Percentiles rank a stretch among this genome's conserved stretches.
phyloP scores from a whole-genome alignment of 2,113 vertebrate species.

The Gasterosteus aculeatus region DNA sequence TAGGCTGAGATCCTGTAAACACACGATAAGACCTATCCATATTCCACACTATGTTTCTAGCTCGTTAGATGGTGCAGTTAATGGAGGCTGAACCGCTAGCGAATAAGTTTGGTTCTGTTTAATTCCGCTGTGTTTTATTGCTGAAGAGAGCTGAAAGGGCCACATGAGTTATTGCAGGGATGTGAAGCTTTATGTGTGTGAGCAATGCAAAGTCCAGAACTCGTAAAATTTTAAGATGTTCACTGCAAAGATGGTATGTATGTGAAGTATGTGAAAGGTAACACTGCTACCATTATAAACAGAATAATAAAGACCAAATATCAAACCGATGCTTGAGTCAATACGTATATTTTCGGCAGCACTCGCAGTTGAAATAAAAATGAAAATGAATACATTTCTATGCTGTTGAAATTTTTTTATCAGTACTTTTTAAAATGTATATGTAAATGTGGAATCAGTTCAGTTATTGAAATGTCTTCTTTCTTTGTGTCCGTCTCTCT shows the following conservation, averaged over 20 bases:
- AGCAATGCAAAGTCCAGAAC: conserved; percentile 25
- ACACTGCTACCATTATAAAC: background rate
- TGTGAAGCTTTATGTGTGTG: conserved; percentile 26
- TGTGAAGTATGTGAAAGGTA: conserved; percentile 34
- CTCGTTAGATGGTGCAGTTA: conserved; percentile 14
- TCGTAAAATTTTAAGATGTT: conserved; percentile 26
- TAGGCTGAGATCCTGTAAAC: conserved; percentile 56
- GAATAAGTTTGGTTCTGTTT: background rate
- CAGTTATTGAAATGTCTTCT: conserved; percentile 15
- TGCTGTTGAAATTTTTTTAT: background rate
- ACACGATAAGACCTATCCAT: conserved; percentile 60
- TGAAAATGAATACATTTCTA: background rate
- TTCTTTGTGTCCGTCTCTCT: conserved; percentile 6
- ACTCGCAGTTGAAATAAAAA: background rate
- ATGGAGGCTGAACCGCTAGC: conserved; percentile 1
- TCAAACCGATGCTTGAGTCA: conserved; percentile 5
- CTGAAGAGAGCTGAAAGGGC: background rate
- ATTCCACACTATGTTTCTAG: conserved; percentile 36
- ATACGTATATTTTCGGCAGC: background rate
- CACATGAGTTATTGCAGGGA: conserved; percentile 19
- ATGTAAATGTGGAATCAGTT: background rate
- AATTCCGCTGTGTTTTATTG: conserved; percentile 16
- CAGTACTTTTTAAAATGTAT: background rate
- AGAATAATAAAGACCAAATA: conserved; percentile 5
- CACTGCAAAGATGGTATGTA: background rate